Base-by-base conservation (phyloP, 1,140 invertebrate genomes). In the Ridgeia piscesae region DNA sequence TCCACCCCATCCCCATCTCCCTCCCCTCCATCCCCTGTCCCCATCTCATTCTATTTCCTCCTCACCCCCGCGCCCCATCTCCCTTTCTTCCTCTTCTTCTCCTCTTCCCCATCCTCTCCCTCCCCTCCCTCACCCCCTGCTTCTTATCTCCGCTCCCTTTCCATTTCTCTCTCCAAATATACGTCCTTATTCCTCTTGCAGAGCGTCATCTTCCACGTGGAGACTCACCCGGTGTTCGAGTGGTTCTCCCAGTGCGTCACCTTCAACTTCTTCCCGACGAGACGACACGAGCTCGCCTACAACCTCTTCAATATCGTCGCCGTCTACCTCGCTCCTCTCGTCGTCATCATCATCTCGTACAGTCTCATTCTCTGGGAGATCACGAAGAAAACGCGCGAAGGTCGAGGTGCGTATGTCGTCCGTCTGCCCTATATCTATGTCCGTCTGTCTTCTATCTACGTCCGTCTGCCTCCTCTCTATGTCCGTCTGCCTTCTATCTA, bases 331-430 rank as follows among this genome's bases (percentile, higher is more conserved):
- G 96, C 98, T 6, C 98, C 98, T 0, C 96, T 99, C 50, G 95
- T 97, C 42, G 97, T 98, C 89, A 99, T 99, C 92, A 97, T 98
- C 89, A 98, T 97, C 94, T 98, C 98, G 94, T 99, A 99, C 93
- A 97, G 97, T 0, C 97, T 98, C 89, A 99, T 99, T 91, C 96
- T 99, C 92, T 97, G 96, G 89, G 97, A 97, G 96, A 98, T 98
- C 90, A 97, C 96, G 21, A 96, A 96, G 92, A 97, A 97, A 95
- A 97, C 97, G n/a, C 96, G 96, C 92, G 97, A 97, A 93, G 96
- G 96, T 1, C 96, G 96, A 95, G 97, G 97, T 77, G 17, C 27
- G 58, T 77, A 27, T 9, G 58, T 31, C 58, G 17, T 31, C 58
- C 0, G 2, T 77, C 27, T 77, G 0, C 2, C 58, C 2, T 42